phyloP scores from a whole-genome alignment of 2,797 vertebrate species.

The Lutjanus argentimaculatus region DNA sequence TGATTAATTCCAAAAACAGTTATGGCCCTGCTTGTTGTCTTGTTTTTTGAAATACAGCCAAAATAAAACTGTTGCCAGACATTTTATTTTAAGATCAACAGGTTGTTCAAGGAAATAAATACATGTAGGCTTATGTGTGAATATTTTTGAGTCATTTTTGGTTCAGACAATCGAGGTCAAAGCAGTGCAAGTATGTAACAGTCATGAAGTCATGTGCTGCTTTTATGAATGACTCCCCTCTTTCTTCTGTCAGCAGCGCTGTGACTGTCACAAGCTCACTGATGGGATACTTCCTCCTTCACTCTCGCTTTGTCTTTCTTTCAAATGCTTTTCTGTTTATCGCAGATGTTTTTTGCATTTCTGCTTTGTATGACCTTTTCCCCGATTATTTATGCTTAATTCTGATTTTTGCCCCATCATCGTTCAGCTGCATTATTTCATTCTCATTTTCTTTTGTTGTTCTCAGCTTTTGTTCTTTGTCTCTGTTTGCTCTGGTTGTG shows the following conservation, averaged over 20 bases:
- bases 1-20: background rate
- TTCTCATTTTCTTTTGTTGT: conserved; percentile 5
- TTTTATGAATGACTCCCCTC: conserved; percentile 84
- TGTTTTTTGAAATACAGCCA: conserved; percentile 2
- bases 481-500: background rate
- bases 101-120: conserved; percentile 11
- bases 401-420: background rate
- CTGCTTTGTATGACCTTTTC: conserved; percentile 17
- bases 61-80: background rate
- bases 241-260: conserved; percentile 71
- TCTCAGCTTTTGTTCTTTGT: conserved; percentile 13
- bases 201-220: conserved; percentile 80
- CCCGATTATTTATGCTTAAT: background rate
- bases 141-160: conserved; percentile 19
- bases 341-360: conserved; percentile 28
- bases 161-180: conserved; percentile 48
- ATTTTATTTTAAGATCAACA: background rate
- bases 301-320: conserved; percentile 32
- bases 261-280: conserved; percentile 81
- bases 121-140: background rate
- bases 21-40: background rate
- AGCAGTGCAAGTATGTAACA: conserved; percentile 72
- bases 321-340: conserved; percentile 40
- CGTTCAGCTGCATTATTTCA: background rate
- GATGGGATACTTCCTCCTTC: conserved; percentile 71